These are phyloP conservation scores for Trematocara macrostoma DNA, from an alignment of 2,113 vertebrate species.

Conservation along the genomic window DNA sequence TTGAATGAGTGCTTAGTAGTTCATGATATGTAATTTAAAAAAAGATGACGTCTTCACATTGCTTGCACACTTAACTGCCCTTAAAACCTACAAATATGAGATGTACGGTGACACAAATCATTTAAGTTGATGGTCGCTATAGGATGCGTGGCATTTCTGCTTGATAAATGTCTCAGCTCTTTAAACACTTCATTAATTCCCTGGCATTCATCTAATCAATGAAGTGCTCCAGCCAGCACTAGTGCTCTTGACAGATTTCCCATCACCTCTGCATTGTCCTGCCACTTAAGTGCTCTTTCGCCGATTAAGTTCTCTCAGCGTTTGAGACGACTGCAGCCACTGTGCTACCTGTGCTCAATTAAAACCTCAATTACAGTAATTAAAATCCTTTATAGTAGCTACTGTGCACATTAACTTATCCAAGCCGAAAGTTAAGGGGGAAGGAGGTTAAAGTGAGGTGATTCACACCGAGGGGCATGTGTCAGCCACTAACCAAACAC, in stretches of 20 bases:
- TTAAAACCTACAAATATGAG: neutral
- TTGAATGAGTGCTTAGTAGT: neutral
- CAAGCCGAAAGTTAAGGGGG: neutral
- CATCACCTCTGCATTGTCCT: neutral
- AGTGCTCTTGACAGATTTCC: neutral
- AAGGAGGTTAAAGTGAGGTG: neutral
- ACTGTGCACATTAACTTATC: neutral
- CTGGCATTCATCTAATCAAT: neutral
- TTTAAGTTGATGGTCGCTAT: neutral
- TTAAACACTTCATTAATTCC: neutral
- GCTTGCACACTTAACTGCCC: neutral
- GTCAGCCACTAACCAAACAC: neutral
- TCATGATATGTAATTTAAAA: neutral
- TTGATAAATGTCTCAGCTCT: neutral
- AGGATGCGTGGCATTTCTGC: neutral
- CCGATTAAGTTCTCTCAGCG: neutral
- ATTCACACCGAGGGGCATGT: neutral
- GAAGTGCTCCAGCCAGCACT: neutral
- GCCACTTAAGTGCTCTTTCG: neutral
- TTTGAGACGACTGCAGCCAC: neutral
- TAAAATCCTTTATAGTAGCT: neutral
- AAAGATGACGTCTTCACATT: neutral
- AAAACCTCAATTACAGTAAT: slow-evolving; percentile 8
- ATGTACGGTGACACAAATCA: neutral
- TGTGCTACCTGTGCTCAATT: neutral